Evolutionary conservation across 2,888 invertebrate species (phyloP).

Genomic region (Polyploca ridens): DNA sequence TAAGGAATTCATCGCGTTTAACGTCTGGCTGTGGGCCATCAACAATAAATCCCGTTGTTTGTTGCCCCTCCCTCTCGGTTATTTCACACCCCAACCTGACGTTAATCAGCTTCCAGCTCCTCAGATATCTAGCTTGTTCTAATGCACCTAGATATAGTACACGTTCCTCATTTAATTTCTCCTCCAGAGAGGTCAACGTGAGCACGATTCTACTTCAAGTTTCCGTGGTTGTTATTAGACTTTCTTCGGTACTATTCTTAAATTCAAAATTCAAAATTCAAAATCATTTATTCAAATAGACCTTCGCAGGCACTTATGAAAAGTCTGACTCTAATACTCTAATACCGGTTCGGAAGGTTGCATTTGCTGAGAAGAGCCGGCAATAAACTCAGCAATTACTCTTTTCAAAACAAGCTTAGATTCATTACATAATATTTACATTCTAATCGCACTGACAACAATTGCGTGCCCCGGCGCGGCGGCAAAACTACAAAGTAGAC

Average conservation of each 20-base stretch:
- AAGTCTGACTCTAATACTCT: too few relatives aligned
- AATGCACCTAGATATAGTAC: conserved; percentile 50
- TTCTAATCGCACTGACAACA: too few relatives aligned
- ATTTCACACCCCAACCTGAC: conserved; percentile 58
- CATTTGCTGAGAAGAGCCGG: too few relatives aligned
- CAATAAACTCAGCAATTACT: too few relatives aligned
- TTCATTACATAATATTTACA: too few relatives aligned
- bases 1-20: conserved; percentile 67
- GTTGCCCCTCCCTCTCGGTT: conserved; percentile 47
- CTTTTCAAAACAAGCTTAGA: too few relatives aligned
- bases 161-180: conserved; percentile 54
- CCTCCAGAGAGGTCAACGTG: conserved; percentile 51
- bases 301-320: too few relatives aligned
- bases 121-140: conserved; percentile 63
- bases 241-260: conserved; percentile 48
- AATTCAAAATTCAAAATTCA: too few relatives aligned
- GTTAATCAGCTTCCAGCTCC: conserved; percentile 73
- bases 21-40: conserved; percentile 69
- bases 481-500: too few relatives aligned
- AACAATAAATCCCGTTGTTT: conserved; percentile 78
- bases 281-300: too few relatives aligned
- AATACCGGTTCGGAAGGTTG: too few relatives aligned
- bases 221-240: conserved; percentile 58
- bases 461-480: too few relatives aligned
- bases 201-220: conserved; percentile 53